These are phyloP conservation scores for Sebastes oblongus DNA, from an alignment of 2,797 vertebrate genomes.

Conservation along the genomic window DNA sequence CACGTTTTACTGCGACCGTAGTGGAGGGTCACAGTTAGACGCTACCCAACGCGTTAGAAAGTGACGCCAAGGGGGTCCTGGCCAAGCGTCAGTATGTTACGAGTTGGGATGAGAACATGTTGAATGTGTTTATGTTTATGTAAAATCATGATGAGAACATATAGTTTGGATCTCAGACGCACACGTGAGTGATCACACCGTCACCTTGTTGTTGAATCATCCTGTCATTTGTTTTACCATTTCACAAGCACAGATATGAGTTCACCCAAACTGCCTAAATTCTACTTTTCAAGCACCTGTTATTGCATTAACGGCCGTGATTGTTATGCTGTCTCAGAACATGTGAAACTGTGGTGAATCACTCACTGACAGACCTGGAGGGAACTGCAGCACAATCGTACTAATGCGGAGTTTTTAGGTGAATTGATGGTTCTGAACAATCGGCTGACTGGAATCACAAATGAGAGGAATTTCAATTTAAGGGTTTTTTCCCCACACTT, in stretches of 20 bases:
- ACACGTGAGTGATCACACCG: neutral
- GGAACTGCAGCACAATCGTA: neutral
- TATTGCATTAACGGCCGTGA: neutral
- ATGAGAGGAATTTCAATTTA: conserved; percentile 1
- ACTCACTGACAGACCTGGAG: neutral
- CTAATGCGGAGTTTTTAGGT: neutral
- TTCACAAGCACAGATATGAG: neutral
- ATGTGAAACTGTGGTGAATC: neutral
- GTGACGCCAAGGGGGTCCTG: too few relatives aligned
- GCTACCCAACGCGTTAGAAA: too few relatives aligned
- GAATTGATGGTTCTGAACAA: neutral
- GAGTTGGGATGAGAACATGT: neutral
- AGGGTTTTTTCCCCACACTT: neutral
- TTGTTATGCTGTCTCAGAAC: conserved; percentile 6
- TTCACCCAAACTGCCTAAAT: conserved; percentile 7
- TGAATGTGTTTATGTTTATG: neutral
- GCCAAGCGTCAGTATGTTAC: too few relatives aligned
- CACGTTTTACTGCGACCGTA: too few relatives aligned
- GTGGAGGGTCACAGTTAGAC: too few relatives aligned
- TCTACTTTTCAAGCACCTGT: neutral
- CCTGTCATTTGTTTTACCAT: neutral
- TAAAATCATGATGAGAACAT: neutral
- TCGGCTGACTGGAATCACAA: neutral
- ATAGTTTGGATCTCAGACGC: neutral
- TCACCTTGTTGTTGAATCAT: neutral